Conservation (phyloP, 2,888 invertebrate genomes). For the Artemia sinica region DNA sequence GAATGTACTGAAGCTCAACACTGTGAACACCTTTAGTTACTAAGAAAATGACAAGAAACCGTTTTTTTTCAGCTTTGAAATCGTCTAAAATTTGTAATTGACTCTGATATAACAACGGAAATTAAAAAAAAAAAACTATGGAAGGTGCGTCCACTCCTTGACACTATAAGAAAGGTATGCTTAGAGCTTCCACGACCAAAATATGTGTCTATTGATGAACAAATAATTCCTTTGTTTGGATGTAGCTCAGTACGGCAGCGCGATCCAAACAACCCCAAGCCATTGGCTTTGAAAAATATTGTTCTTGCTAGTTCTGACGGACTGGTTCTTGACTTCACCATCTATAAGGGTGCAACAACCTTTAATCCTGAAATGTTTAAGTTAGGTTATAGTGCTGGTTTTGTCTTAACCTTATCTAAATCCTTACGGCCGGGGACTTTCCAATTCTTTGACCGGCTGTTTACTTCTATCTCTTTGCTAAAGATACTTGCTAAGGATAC, state of each 20-base stretch:
- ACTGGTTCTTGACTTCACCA: constrained; percentile 19
- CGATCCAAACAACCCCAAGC: constrained; percentile 20
- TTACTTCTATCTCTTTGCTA: background rate
- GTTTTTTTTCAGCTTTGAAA: background rate
- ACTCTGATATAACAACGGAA: background rate
- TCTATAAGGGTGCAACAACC: constrained; percentile 16
- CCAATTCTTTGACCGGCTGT: background rate
- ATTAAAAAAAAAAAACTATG: constrained; percentile 14
- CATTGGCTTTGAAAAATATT: constrained; percentile 19
- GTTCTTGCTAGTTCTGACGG: constrained; percentile 18
- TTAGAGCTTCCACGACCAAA: constrained; percentile 14
- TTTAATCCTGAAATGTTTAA: background rate
- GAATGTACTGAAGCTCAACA: background rate
- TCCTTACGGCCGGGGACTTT: background rate
- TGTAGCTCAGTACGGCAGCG: constrained; percentile 14
- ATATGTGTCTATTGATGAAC: constrained; percentile 19
- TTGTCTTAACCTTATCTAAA: background rate
- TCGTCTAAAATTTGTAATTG: background rate
- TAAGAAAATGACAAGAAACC: background rate
- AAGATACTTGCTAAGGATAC: background rate
- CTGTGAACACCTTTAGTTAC: background rate
- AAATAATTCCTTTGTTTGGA: constrained; percentile 21
- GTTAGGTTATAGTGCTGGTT: background rate
- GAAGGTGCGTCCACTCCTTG: constrained; percentile 19
- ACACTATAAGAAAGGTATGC: constrained; percentile 15